Base-by-base conservation (phyloP, 64 coral and sea anemone species). In the Stichodactyla mertensii region DNA sequence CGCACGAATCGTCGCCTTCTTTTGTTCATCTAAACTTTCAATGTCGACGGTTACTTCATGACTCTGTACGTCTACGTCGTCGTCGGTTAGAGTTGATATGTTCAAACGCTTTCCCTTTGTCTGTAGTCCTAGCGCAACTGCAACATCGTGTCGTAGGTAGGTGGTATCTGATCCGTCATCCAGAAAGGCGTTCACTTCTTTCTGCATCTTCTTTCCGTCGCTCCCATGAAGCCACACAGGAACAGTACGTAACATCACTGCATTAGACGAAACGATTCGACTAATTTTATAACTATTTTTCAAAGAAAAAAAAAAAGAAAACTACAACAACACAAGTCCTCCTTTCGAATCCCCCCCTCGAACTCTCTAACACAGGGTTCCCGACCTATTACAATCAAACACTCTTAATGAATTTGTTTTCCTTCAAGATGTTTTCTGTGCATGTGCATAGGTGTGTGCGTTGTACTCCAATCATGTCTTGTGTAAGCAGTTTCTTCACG, bases 391-490 rank as follows among this genome's bases (percentile, higher is more conserved):
- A n/a, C n/a, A n/a, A n/a, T n/a, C n/a, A n/a, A n/a, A n/a, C n/a
- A n/a, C n/a, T n/a, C n/a, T n/a, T n/a, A n/a, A n/a, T n/a, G n/a
- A n/a, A n/a, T n/a, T n/a, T n/a, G n/a, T n/a, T n/a, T n/a, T n/a
- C n/a, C n/a, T n/a, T n/a, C n/a, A n/a, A n/a, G n/a, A n/a, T n/a
- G n/a, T n/a, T n/a, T n/a, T n/a, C n/a, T n/a, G n/a, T n/a, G n/a
- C n/a, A n/a, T n/a, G n/a, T n/a, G n/a, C n/a, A n/a, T n/a, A n/a
- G n/a, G n/a, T n/a, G n/a, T n/a, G 87, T 93, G 14, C 57, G 86
- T 64, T 85, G 89, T 8, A 93, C 67, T 57, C 91, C 91, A 3
- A 93, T n/a, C 74, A 52, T 19, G 66, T 93, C 92, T 89, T 93
- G 92, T 52, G 18, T 16, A 23, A 89, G 31, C 5, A 93, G 92